Evolutionary conservation across 92 coral and sea anemone genomes (phyloP).

Genomic region (Scolanthus callimorphus): DNA sequence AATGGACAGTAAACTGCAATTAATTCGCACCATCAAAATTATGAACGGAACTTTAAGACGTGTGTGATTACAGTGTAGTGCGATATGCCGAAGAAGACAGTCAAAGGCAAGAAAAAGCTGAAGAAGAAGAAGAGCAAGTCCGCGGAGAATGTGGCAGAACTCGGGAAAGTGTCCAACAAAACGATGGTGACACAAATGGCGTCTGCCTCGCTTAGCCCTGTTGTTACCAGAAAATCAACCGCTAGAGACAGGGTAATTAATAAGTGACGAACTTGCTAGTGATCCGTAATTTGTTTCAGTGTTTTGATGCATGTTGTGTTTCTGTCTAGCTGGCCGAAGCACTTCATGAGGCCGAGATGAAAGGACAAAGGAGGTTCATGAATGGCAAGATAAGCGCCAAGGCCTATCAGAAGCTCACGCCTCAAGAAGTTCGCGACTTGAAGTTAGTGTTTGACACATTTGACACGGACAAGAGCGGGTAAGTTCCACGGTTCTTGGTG

Average conservation of each 20-base stretch:
- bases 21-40: too few relatives aligned
- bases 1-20: too few relatives aligned
- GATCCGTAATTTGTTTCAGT: too few relatives aligned
- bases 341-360: slow-evolving; percentile 75
- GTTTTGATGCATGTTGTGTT: too few relatives aligned
- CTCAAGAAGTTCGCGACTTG: slow-evolving; percentile 90
- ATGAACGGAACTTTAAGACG: too few relatives aligned
- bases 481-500: too few relatives aligned
- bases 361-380: slow-evolving; percentile 76
- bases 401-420: slow-evolving; percentile 83
- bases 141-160: slow-evolving; percentile 28
- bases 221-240: slow-evolving; percentile 26
- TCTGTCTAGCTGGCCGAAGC: slow-evolving; percentile 62
- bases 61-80: too few relatives aligned
- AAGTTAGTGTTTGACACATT: slow-evolving; percentile 91
- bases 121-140: slow-evolving; percentile 71
- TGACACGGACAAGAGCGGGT: slow-evolving; percentile 96
- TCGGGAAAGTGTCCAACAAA: slow-evolving; percentile 73
- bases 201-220: slow-evolving; percentile 80
- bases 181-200: slow-evolving; percentile 95
- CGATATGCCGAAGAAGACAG: slow-evolving; percentile 88
- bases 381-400: slow-evolving; percentile 78
- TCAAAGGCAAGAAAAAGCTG: slow-evolving; percentile 55
- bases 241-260: slow-evolving; percentile 79
- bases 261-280: too few relatives aligned